phyloP scores from a whole-genome alignment of 2,888 invertebrate species.

The Aphidius colemani region DNA sequence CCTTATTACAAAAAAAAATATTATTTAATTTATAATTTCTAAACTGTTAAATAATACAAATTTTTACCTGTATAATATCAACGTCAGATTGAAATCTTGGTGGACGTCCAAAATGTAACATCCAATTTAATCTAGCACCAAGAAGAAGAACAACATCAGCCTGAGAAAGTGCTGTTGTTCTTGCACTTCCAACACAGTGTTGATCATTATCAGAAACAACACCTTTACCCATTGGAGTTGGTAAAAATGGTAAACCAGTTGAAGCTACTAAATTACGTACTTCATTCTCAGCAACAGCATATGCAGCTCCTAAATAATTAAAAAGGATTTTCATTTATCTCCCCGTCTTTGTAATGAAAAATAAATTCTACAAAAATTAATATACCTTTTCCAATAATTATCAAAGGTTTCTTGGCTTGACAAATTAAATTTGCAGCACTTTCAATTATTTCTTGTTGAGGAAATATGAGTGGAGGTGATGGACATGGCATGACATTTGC shows the following conservation, averaged over 20 bases:
- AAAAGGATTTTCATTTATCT: not conserved
- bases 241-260: constrained; percentile 84
- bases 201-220: constrained; percentile 73
- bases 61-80: constrained; percentile 81
- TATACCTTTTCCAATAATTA: constrained; percentile 84
- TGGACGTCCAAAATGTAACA: constrained; percentile 91
- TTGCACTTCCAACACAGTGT: constrained; percentile 82
- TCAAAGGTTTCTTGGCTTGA: constrained; percentile 78
- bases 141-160: constrained; percentile 87
- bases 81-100: constrained; percentile 83
- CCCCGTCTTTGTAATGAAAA: not conserved
- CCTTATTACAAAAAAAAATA: constrained; percentile 59
- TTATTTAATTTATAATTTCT: not conserved
- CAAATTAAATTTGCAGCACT: constrained; percentile 72
- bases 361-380: constrained; percentile 1
- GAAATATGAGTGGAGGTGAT: constrained; percentile 71
- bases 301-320: constrained; percentile 71
- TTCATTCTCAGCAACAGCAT: constrained; percentile 76
- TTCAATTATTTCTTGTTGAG: constrained; percentile 72
- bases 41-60: not conserved
- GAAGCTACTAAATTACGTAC: constrained; percentile 72
- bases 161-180: constrained; percentile 82
- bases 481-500: constrained; percentile 55
- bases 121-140: constrained; percentile 96
- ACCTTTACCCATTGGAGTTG: constrained; percentile 94